Evolutionary conservation across 2,888 invertebrate genomes (phyloP), one percentile per base, ranked within the genome.

Genomic region (Halictus ligatus): DNA sequence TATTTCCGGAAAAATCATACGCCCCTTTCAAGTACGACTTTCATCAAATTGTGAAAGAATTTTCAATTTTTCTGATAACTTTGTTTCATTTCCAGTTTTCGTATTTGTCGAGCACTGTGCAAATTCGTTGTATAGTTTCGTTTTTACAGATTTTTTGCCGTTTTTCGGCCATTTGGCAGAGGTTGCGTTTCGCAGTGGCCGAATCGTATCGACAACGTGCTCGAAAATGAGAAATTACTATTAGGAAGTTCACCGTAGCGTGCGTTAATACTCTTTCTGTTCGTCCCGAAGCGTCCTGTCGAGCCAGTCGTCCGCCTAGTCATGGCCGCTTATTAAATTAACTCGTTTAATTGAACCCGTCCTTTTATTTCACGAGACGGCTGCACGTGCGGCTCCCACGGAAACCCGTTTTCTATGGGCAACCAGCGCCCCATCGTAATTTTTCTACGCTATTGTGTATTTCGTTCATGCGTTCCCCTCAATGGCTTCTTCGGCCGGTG

Each of bases 271-370:
- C 80, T 79, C 82, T 80, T 84, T 80, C 80, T 88, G 84, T 79
- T 78, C 83, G 69, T 69, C 71, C 48, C 25, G 78, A 15, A 74
- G 50, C 69, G 77, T 79, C 80, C 75, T 43, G n/a, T 35, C 64
- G 78, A 48, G 8, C 40, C 58, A 25, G 54, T 81, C 75, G 40
- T 43, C 48, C 78, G 88, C 74, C 80, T 71, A 74, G 84, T 88
- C 90, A 76, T 88, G 84, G 78, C 87, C 85, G 91, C 89, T 93
- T 91, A 92, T 93, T 92, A 90, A 92, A 92, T 93, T 93, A 93
- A 92, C 90, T 89, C 92, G 91, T 92, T 92, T 92, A 93, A 92
- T 93, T 92, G 92, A 88, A 86, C 85, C 83, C 91, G 81, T 84
- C 80, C 90, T 89, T 87, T 89, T 90, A 89, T 89, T 90, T 86